phyloP scores from a whole-genome alignment of 2,888 invertebrate species.

The Melanophora roralis region DNA sequence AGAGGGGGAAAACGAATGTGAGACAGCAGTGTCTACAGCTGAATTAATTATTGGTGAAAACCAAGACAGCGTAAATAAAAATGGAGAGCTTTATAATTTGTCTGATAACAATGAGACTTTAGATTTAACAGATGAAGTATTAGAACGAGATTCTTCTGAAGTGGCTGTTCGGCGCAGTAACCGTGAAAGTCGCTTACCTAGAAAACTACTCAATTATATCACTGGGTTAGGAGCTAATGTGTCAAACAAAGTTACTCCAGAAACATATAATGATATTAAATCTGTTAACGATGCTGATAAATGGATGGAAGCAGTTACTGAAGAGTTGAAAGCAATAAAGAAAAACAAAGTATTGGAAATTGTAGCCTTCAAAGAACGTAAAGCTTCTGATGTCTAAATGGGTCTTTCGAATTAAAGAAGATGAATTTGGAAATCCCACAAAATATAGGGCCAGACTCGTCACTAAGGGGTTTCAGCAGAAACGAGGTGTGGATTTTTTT shows the following conservation, averaged over 20 bases:
- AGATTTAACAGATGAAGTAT: too few species aligned
- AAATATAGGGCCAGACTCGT: background rate
- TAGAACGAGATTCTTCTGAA: too few species aligned
- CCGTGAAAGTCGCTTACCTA: too few species aligned
- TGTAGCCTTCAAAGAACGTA: background rate
- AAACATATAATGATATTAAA: background rate
- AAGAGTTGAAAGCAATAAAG: background rate
- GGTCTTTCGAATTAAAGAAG: background rate
- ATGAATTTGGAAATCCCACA: background rate
- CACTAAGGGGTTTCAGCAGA: background rate
- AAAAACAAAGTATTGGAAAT: background rate
- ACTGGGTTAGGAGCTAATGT: background rate
- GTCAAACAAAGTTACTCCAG: background rate
- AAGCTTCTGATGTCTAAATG: conserved; percentile 3
- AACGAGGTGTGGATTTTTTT: background rate
- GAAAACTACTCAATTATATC: too few species aligned
- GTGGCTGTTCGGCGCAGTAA: background rate
- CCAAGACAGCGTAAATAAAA: too few species aligned
- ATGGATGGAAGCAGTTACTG: background rate
- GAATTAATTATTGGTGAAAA: too few species aligned
- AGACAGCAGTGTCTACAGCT: too few species aligned
- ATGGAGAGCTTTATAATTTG: too few species aligned
- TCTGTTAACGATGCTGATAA: background rate
- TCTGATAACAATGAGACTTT: too few species aligned
- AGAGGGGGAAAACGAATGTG: background rate